These are phyloP conservation scores for Callocephalon fimbriatum DNA, from an alignment of 2,113 vertebrate genomes.

Conservation along the genomic window DNA sequence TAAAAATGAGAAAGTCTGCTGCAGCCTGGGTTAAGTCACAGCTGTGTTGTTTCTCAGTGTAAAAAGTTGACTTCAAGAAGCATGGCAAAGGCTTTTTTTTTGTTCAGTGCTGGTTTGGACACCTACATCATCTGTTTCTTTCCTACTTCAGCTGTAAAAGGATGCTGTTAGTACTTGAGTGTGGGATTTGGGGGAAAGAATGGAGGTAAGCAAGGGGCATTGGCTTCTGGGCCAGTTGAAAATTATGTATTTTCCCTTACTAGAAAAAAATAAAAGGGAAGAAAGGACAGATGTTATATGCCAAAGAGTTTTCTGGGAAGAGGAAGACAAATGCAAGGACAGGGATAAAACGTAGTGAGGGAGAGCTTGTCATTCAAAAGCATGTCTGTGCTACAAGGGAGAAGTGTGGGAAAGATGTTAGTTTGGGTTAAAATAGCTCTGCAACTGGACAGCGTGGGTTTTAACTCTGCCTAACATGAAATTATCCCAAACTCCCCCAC, in stretches of 20 bases:
- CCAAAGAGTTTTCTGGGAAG: constrained; percentile 14
- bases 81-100: background rate
- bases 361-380: constrained; percentile 1
- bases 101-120: background rate
- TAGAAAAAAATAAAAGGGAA: background rate
- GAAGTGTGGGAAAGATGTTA: constrained; percentile 57
- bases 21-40: background rate
- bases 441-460: background rate
- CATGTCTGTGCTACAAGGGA: background rate
- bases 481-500: constrained; percentile 11
- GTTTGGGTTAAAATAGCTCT: constrained; percentile 41
- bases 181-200: background rate
- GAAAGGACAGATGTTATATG: background rate
- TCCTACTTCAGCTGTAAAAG: background rate
- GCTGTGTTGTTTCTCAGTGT: background rate
- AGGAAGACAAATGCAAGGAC: constrained; percentile 10
- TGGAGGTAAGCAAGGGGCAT: background rate
- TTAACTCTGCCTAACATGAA: constrained; percentile 6
- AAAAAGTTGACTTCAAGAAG: background rate
- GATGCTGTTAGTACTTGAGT: background rate
- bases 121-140: background rate
- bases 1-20: background rate
- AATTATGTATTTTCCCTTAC: background rate
- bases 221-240: background rate
- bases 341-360: background rate